phyloP scores from a whole-genome alignment of 2,113 vertebrate genomes.

The Atherinomorus stipes region DNA sequence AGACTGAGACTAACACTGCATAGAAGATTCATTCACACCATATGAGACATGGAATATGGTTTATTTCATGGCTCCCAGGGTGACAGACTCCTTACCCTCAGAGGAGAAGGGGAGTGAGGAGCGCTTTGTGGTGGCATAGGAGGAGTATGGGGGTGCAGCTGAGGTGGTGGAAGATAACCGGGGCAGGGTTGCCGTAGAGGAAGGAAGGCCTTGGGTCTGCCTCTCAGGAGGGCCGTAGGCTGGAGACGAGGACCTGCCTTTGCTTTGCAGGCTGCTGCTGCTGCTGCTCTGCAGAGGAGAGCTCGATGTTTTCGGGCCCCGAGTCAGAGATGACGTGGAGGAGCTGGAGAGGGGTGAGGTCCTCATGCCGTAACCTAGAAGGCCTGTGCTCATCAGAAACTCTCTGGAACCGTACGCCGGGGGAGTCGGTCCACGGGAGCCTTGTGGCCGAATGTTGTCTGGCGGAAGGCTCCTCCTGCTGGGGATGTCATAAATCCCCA shows the following conservation, averaged over 20 bases:
- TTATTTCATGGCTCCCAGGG: slow-evolving; percentile 63
- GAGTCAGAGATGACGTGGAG: slow-evolving; percentile 86
- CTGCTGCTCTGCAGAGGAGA: slow-evolving; percentile 91
- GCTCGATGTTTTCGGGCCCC: slow-evolving; percentile 88
- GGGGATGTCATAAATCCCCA: slow-evolving; percentile 90
- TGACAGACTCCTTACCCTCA: slow-evolving; percentile 67
- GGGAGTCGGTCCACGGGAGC: slow-evolving; percentile 77
- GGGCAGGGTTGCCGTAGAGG: slow-evolving; percentile 86
- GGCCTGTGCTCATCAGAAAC: slow-evolving; percentile 87
- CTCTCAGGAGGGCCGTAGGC: slow-evolving; percentile 87
- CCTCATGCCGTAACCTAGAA: slow-evolving; percentile 86
- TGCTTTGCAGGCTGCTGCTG: slow-evolving; percentile 86
- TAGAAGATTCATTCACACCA: slow-evolving; percentile 71
- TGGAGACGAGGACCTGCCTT: slow-evolving; percentile 76
- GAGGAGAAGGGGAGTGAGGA: slow-evolving; percentile 66
- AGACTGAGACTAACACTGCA: slow-evolving; percentile 71
- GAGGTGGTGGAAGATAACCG: slow-evolving; percentile 87
- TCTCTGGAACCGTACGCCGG: slow-evolving; percentile 91
- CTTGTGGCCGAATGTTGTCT: slow-evolving; percentile 75
- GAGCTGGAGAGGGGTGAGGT: slow-evolving; percentile 87
- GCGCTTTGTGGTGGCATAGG: slow-evolving; percentile 63
- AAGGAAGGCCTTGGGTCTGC: slow-evolving; percentile 85
- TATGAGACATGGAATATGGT: slow-evolving; percentile 27
- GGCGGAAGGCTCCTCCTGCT: slow-evolving; percentile 90
- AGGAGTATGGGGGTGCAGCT: slow-evolving; percentile 78